phyloP scores from a whole-genome alignment of 1,140 invertebrate genomes.

The Pseudomyrmex cubaensis region DNA sequence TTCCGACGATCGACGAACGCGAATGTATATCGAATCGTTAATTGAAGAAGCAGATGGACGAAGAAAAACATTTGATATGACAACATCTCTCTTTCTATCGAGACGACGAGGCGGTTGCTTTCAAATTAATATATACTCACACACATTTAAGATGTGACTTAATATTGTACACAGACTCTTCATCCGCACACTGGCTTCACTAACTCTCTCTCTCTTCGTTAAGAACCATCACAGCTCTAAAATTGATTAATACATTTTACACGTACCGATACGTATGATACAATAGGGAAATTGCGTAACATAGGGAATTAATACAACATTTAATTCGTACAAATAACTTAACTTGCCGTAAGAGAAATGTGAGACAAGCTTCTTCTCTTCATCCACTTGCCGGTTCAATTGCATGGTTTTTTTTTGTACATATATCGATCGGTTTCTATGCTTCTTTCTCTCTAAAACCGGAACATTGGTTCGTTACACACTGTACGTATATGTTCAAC shows the following conservation, averaged over 20 bases:
- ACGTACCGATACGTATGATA: slow-evolving; percentile 50
- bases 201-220: slow-evolving; percentile 4
- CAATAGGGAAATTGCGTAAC: slow-evolving; percentile 7
- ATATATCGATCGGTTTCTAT: slow-evolving; percentile 43
- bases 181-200: slow-evolving; percentile 21
- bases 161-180: slow-evolving; percentile 54
- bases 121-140: slow-evolving; percentile 36
- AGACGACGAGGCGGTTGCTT: slow-evolving; percentile 3
- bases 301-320: slow-evolving; percentile 11
- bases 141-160: slow-evolving; percentile 28
- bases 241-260: slow-evolving; percentile 51
- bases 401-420: slow-evolving; percentile 24
- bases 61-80: slow-evolving; percentile 42
- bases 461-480: slow-evolving; percentile 20
- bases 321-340: slow-evolving; percentile 58
- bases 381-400: slow-evolving; percentile 59
- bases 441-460: background rate
- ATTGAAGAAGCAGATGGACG: slow-evolving; percentile 58
- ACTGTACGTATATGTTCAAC: slow-evolving; percentile 15
- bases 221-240: slow-evolving; percentile 61
- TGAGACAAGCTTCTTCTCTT: slow-evolving; percentile 49
- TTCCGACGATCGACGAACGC: slow-evolving; percentile 2
- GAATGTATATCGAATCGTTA: slow-evolving; percentile 30
- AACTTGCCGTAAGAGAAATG: slow-evolving; percentile 40
- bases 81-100: background rate